phyloP scores from a whole-genome alignment of 2,113 vertebrate species.

The Daubentonia madagascariensis region DNA sequence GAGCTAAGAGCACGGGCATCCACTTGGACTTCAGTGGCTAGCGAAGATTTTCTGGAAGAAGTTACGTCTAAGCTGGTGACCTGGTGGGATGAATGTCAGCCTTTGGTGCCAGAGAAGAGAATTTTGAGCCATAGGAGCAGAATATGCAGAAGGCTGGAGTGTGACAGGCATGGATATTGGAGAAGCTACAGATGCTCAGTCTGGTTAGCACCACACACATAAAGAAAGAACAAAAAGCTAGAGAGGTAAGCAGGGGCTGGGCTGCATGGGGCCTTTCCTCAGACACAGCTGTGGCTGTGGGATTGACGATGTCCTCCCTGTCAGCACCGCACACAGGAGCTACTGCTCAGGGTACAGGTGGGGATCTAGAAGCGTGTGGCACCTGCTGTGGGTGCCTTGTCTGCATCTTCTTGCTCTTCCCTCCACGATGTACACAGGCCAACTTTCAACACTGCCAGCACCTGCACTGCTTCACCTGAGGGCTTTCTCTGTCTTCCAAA shows the following conservation, averaged over 20 bases:
- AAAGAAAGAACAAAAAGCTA: neutral
- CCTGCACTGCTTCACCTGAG: neutral
- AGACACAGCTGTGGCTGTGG: neutral
- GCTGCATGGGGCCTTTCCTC: fast-evolving
- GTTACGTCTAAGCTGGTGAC: neutral
- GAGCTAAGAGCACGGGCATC: neutral
- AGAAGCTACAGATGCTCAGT: neutral
- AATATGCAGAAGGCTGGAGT: neutral
- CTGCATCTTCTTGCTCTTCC: neutral
- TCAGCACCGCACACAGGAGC: neutral
- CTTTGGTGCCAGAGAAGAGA: neutral
- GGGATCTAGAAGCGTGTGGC: neutral
- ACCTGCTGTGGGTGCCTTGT: neutral
- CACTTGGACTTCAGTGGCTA: neutral
- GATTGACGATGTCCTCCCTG: neutral
- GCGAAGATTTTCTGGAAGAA: neutral
- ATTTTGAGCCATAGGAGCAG: neutral
- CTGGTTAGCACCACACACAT: neutral
- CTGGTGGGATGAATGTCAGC: neutral
- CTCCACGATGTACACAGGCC: neutral
- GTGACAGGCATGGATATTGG: neutral
- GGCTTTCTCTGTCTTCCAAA: neutral
- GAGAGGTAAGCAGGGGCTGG: neutral
- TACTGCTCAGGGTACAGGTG: neutral
- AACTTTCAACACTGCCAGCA: no score